Evolutionary conservation across 1,140 invertebrate genomes (phyloP).

Genomic region (Triops cancriformis): DNA sequence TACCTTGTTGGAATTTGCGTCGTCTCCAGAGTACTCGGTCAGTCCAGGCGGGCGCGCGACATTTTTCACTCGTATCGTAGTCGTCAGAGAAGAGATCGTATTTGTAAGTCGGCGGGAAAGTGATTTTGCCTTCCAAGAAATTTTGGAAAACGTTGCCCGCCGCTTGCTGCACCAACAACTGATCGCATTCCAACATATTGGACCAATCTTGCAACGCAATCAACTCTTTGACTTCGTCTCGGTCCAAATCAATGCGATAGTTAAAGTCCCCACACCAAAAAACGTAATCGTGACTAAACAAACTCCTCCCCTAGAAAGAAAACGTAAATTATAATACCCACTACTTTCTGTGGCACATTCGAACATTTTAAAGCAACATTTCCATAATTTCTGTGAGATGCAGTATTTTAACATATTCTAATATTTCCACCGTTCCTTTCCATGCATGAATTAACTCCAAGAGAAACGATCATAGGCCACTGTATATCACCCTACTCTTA

Average conservation of each 20-base stretch:
- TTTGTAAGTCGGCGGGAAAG: conserved; percentile 96
- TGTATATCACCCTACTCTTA: too few relatives aligned
- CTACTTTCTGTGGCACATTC: background rate
- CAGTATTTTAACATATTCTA: background rate
- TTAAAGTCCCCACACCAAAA: conserved; percentile 99
- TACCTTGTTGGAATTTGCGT: conserved; percentile 57
- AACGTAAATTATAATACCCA: conserved; percentile 47
- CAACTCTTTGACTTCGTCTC: conserved; percentile 84
- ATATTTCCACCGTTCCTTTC: background rate
- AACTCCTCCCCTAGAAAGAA: conserved; percentile 65
- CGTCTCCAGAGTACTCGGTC: conserved; percentile 88
- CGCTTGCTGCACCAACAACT: conserved; percentile 71
- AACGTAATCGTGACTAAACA: conserved; percentile 94
- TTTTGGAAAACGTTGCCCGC: conserved; percentile 86
- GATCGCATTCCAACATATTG: conserved; percentile 75
- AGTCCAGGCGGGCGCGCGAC: conserved; percentile 93
- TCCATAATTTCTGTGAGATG: background rate
- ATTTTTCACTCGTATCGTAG: conserved; percentile 99
- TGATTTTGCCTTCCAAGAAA: conserved; percentile 84
- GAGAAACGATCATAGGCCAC: too few relatives aligned
- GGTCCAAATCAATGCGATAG: conserved; percentile 91
- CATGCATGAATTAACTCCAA: too few relatives aligned
- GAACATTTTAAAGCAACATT: background rate
- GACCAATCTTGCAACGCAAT: conserved; percentile 68
- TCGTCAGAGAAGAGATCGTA: conserved; percentile 98